Conservation (phyloP, 2,888 invertebrate species). For the Autographa pulchrina region DNA sequence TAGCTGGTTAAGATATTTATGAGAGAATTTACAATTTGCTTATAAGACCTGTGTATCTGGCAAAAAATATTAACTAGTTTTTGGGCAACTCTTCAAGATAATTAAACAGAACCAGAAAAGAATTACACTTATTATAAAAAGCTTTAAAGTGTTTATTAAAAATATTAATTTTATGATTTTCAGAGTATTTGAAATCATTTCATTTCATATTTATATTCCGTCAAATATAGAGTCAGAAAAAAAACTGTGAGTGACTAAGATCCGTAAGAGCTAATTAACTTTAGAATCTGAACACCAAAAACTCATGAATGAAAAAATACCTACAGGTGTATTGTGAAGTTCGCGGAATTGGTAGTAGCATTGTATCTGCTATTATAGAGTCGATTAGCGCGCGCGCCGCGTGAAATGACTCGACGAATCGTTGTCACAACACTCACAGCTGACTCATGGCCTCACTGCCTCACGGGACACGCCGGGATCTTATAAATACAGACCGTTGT, state of each 20-base stretch:
- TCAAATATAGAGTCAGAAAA: background rate
- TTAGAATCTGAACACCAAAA: background rate
- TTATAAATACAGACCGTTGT: conserved; percentile 15
- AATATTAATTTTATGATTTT: too few species aligned
- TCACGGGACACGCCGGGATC: background rate
- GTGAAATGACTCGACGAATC: conserved; percentile 67
- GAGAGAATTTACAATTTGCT: background rate
- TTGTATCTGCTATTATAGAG: conserved; percentile 25
- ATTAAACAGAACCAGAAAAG: background rate
- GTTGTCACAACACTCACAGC: conserved; percentile 25
- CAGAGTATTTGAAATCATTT: background rate
- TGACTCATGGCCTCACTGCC: conserved; percentile 33
- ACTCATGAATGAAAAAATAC: background rate
- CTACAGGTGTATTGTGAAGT: conserved; percentile 19
- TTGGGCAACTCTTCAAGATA: background rate
- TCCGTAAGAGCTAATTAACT: background rate
- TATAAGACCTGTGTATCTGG: background rate
- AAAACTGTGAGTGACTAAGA: background rate
- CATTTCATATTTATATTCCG: too few species aligned
- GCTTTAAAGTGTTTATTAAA: too few species aligned
- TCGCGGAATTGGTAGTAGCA: conserved; percentile 25
- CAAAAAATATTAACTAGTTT: background rate
- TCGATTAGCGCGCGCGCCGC: conserved; percentile 58
- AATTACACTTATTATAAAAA: too few species aligned
- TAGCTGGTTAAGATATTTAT: background rate